These are phyloP conservation scores for Vanessa cardui DNA, from an alignment of 2,888 invertebrate species.

Conservation along the genomic window DNA sequence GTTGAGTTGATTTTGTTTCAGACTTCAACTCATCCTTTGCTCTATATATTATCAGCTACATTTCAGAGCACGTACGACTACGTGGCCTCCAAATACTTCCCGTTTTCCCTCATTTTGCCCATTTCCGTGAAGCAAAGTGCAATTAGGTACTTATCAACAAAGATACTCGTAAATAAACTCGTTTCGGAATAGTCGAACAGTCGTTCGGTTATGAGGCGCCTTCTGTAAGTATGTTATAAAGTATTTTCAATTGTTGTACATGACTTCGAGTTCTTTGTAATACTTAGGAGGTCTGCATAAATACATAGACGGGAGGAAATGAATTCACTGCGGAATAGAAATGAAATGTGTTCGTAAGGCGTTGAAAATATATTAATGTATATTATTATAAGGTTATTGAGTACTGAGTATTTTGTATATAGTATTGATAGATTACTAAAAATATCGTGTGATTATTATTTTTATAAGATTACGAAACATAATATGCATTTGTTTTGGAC, in stretches of 20 bases:
- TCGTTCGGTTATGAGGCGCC: background rate
- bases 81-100: constrained; percentile 52
- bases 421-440: no score
- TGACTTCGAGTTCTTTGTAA: no score
- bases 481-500: no score
- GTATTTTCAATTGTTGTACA: background rate
- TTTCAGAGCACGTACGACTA: constrained; percentile 66
- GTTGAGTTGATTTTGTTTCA: constrained; percentile 41
- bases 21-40: constrained; percentile 52
- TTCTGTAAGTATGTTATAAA: background rate
- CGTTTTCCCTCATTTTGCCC: constrained; percentile 66
- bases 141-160: constrained; percentile 73
- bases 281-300: no score
- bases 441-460: no score
- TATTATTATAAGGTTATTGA: no score
- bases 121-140: constrained; percentile 69
- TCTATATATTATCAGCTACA: constrained; percentile 48
- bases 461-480: no score
- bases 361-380: no score
- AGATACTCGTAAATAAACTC: constrained; percentile 50
- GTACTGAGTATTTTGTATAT: no score
- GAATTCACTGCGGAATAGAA: no score
- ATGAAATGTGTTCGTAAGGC: no score
- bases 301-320: no score
- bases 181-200: constrained; percentile 17